These are phyloP conservation scores for Sinella curviseta DNA, from an alignment of 1,140 invertebrate genomes.

Conservation along the genomic window DNA sequence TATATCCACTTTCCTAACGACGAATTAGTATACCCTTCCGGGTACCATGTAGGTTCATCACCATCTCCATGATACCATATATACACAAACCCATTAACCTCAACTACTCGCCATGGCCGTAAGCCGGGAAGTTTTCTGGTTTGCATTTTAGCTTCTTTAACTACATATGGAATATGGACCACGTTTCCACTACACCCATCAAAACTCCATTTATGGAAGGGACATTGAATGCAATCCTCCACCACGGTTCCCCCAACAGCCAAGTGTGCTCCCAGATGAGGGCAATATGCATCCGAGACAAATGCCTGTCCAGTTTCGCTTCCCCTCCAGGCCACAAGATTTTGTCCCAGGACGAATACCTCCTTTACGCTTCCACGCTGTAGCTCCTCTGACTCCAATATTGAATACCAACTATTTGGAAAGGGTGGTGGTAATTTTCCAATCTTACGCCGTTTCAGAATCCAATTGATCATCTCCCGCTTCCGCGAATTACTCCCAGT, in stretches of 20 bases:
- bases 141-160: slow-evolving; percentile 38
- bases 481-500: slow-evolving; percentile 34
- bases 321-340: slow-evolving; percentile 59
- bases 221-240: slow-evolving; percentile 61
- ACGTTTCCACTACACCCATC: slow-evolving; percentile 58
- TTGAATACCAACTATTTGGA: slow-evolving; percentile 85
- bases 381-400: slow-evolving; percentile 70
- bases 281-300: slow-evolving; percentile 63
- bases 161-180: slow-evolving; percentile 59
- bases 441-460: slow-evolving; percentile 58
- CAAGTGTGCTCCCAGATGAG: too few species aligned
- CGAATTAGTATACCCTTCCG: slow-evolving; percentile 59
- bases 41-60: slow-evolving; percentile 67
- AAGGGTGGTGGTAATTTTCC: slow-evolving; percentile 75
- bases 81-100: slow-evolving; percentile 74
- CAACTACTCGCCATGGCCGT: slow-evolving; percentile 66
- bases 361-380: slow-evolving; percentile 63
- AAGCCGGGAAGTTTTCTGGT: slow-evolving; percentile 57
- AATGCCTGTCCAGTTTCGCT: slow-evolving; percentile 56
- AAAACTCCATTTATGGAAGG: slow-evolving; percentile 64
- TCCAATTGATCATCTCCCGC: slow-evolving; percentile 54
- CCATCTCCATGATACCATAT: slow-evolving; percentile 81
- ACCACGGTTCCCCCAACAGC: slow-evolving; percentile 59
- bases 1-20: too few species aligned
- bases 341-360: too few species aligned